phyloP scores from a whole-genome alignment of 2,797 vertebrate species.

The Sylvia borin region DNA sequence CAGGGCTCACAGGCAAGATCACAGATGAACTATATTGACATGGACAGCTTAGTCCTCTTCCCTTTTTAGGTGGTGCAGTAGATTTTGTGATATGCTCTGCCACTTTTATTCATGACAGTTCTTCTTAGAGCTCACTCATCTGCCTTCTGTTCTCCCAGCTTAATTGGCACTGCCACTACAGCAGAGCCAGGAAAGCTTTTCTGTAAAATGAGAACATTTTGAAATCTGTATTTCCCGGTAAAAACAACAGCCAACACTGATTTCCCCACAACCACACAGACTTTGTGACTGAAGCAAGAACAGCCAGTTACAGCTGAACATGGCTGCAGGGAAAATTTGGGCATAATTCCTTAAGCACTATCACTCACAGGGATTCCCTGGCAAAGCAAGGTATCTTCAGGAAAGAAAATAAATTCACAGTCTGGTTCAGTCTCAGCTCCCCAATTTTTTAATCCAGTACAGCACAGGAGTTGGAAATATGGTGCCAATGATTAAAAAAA shows the following conservation, averaged over 20 bases:
- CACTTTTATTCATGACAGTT: not conserved
- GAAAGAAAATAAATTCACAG: not conserved
- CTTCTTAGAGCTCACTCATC: not conserved
- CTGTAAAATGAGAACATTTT: not conserved
- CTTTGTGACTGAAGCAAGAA: not conserved
- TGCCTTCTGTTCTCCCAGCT: not conserved
- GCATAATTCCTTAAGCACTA: not conserved
- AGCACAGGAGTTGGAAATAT: not conserved
- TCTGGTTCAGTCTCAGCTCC: not conserved
- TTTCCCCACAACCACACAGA: not conserved
- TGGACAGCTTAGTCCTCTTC: not conserved
- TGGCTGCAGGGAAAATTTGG: not conserved
- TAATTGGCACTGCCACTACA: not conserved
- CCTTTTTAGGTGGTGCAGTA: not conserved
- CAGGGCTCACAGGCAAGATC: not conserved
- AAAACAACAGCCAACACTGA: not conserved
- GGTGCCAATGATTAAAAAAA: rapidly evolving
- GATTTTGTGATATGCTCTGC: not conserved
- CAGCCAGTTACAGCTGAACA: rapidly evolving
- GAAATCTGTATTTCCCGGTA: not conserved
- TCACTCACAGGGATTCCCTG: not conserved
- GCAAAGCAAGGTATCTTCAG: not conserved
- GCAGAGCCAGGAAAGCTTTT: not conserved
- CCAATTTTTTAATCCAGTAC: not conserved
- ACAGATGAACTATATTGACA: not conserved